phyloP scores from a whole-genome alignment of 2,888 invertebrate genomes.

The Villa cingulata region DNA sequence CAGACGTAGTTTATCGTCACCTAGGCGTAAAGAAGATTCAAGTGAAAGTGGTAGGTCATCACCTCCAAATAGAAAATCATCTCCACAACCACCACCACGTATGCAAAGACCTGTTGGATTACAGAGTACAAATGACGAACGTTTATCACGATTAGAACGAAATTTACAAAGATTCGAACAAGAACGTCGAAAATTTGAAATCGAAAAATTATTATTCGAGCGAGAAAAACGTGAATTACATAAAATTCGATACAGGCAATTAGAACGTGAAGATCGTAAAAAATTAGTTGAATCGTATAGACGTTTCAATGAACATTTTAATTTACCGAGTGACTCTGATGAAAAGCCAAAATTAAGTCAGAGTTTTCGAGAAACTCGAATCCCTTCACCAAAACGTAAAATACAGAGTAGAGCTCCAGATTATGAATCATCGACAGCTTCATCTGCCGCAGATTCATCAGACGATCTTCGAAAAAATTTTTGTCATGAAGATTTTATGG shows the following conservation, averaged over 20 bases:
- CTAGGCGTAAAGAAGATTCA: conserved; percentile 31
- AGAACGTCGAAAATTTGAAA: conserved; percentile 35
- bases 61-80: conserved; percentile 2
- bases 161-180: conserved; percentile 33
- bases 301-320: conserved; percentile 25
- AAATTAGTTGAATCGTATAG: conserved; percentile 28
- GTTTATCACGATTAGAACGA: conserved; percentile 26
- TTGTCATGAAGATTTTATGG: background rate
- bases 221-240: conserved; percentile 41
- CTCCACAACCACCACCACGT: background rate
- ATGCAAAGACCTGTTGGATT: conserved; percentile 1
- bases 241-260: conserved; percentile 27
- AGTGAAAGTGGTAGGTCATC: conserved; percentile 27
- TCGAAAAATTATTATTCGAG: conserved; percentile 35
- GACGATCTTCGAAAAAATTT: background rate
- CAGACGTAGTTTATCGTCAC: conserved; percentile 32
- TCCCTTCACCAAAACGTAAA: background rate
- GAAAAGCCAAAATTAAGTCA: conserved; percentile 15
- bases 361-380: background rate
- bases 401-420: conserved; percentile 8
- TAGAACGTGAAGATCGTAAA: conserved; percentile 31
- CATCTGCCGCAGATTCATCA: conserved; percentile 22
- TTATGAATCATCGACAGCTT: conserved; percentile 33
- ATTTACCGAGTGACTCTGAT: conserved; percentile 26
- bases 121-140: conserved; percentile 13